Percentiles rank a stretch among this genome's conserved stretches.
These are phyloP conservation scores for Amiota minor DNA, from an alignment of 2,888 invertebrate genomes.

Conservation along the genomic window DNA sequence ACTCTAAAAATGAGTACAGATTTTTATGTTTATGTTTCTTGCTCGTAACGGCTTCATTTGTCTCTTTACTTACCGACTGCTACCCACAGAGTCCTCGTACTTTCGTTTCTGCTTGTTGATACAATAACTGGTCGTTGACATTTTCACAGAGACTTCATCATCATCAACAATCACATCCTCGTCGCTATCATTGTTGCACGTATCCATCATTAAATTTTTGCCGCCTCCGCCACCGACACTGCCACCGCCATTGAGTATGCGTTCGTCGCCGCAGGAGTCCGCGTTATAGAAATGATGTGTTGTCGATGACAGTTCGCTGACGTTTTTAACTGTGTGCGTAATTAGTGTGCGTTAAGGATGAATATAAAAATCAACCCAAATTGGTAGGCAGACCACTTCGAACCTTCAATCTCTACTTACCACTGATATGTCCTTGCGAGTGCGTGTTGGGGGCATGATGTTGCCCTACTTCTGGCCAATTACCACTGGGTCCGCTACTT, in stretches of 20 bases:
- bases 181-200: slow-evolving; percentile 72
- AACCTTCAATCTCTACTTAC: slow-evolving; percentile 46
- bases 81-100: slow-evolving; percentile 69
- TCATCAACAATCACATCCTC: slow-evolving; percentile 74
- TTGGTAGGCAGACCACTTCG: not conserved
- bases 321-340: slow-evolving; percentile 68
- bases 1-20: slow-evolving; percentile 47
- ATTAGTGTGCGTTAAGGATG: slow-evolving; percentile 16
- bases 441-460: slow-evolving; percentile 42
- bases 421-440: slow-evolving; percentile 68
- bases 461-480: slow-evolving; percentile 39
- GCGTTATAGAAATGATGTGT: slow-evolving; percentile 73
- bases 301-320: slow-evolving; percentile 72
- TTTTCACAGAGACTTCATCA: slow-evolving; percentile 68
- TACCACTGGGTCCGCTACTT: slow-evolving; percentile 55
- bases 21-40: not conserved
- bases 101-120: slow-evolving; percentile 63
- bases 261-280: slow-evolving; percentile 69
- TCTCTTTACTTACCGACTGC: slow-evolving; percentile 60
- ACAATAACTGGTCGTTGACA: slow-evolving; percentile 53
- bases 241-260: slow-evolving; percentile 39
- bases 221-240: slow-evolving; percentile 50
- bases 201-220: slow-evolving; percentile 68
- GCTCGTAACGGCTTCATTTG: not conserved
- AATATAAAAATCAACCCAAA: slow-evolving; percentile 3